phyloP scores from a whole-genome alignment of 2,888 invertebrate genomes.

The Drosophila nr. fundita region DNA sequence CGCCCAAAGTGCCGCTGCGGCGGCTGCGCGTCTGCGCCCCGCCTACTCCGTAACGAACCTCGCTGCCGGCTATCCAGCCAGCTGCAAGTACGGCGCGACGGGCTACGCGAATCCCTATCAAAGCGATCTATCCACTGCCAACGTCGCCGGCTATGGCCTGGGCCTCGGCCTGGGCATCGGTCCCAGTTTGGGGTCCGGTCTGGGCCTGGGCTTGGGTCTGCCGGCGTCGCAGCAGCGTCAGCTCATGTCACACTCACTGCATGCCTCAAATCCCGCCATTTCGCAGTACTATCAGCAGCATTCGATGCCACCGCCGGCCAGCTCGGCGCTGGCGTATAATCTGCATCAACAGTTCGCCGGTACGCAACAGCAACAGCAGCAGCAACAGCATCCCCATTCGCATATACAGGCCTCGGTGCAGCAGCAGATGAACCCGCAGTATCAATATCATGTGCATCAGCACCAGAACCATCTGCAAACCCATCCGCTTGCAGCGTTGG shows the following conservation, averaged over 20 bases:
- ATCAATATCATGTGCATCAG: conserved; percentile 84
- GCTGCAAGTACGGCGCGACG: conserved; percentile 65
- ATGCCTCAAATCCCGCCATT: conserved; percentile 84
- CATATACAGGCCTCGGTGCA: conserved; percentile 83
- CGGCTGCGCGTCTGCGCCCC: conserved; percentile 82
- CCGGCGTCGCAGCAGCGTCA: conserved; percentile 81
- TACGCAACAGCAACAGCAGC: conserved; percentile 73
- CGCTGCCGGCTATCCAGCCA: conserved; percentile 75
- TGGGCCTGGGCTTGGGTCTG: conserved; percentile 45
- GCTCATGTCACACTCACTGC: conserved; percentile 83
- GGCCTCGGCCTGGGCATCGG: conserved; percentile 46
- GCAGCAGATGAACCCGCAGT: conserved; percentile 83
- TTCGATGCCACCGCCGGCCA: conserved; percentile 47
- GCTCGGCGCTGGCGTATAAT: conserved; percentile 77
- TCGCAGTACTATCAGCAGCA: conserved; percentile 83
- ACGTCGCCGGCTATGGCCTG: conserved; percentile 47
- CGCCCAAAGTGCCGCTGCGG: conserved; percentile 71
- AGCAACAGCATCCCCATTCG: conserved; percentile 64
- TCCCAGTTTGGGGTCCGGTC: conserved; percentile 23
- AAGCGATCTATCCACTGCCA: conserved; percentile 59
- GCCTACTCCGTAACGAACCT: conserved; percentile 84
- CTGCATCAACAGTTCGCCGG: conserved; percentile 84
- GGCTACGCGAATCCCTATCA: conserved; percentile 81
- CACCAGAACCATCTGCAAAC: conserved; percentile 84
- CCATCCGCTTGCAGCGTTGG: conserved; percentile 80